A percentile compares a stretch with the other conserved stretches of the same genome.
phyloP scores from a whole-genome alignment of 92 coral and sea anemone genomes.

The Umimayanthus kanabou region DNA sequence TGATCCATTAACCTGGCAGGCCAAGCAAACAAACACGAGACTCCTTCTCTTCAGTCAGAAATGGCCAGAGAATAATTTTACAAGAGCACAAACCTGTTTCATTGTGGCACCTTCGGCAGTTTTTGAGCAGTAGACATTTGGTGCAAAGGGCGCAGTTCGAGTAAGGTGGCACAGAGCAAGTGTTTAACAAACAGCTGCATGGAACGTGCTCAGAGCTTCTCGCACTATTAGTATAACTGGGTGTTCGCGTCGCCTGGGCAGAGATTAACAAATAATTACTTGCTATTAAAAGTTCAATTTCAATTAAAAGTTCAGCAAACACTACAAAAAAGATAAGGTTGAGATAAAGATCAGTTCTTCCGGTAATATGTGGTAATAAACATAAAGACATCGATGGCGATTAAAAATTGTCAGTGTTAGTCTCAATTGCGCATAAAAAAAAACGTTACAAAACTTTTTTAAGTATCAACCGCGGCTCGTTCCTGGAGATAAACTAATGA shows the following conservation, averaged over 20 bases:
- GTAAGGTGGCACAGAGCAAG: background rate
- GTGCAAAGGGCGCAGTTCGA: background rate
- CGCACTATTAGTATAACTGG: background rate
- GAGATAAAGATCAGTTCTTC: slow-evolving; percentile 27
- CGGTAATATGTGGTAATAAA: background rate
- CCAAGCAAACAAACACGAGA: background rate
- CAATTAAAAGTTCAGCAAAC: slow-evolving; percentile 36
- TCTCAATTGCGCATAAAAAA: background rate
- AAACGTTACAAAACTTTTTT: background rate
- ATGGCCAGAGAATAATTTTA: background rate
- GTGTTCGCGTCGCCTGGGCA: background rate
- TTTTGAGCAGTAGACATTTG: background rate
- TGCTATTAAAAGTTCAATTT: slow-evolving; percentile 15
- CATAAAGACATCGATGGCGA: slow-evolving; percentile 4
- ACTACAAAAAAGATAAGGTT: slow-evolving; percentile 7
- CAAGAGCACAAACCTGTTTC: slow-evolving; percentile 7
- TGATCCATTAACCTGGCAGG: background rate
- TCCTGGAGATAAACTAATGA: background rate
- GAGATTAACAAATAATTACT: slow-evolving; percentile 9
- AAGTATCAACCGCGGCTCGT: background rate
- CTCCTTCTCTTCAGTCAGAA: background rate
- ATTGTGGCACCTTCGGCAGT: background rate
- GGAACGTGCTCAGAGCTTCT: background rate
- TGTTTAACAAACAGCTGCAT: background rate
- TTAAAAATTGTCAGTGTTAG: slow-evolving; percentile 1